A percentile compares a stretch with the other conserved stretches of the same genome.
These are phyloP conservation scores for Buceros bicornis DNA, from an alignment of 2,797 vertebrate species.

Conservation along the genomic window DNA sequence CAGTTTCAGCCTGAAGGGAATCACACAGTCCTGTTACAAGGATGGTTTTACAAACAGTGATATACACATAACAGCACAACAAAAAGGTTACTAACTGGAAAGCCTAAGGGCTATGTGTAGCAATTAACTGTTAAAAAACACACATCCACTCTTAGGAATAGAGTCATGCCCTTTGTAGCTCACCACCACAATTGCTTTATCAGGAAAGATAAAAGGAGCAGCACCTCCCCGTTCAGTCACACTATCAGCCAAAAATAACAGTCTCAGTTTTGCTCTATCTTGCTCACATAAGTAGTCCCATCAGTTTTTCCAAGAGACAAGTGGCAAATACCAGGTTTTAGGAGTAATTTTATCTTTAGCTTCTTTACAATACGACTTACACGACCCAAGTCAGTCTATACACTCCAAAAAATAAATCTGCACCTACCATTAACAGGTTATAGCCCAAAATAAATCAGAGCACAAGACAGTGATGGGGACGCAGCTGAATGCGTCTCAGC, in stretches of 20 bases:
- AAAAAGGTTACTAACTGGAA: not conserved
- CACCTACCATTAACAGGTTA: not conserved
- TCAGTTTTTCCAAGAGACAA: not conserved
- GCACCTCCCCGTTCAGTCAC: not conserved
- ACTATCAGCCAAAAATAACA: slow-evolving; percentile 30
- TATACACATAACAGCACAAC: not conserved
- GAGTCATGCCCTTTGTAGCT: not conserved
- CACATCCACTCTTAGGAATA: not conserved
- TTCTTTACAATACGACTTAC: not conserved
- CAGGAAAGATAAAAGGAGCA: not conserved
- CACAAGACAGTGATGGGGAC: not conserved
- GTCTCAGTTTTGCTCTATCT: not conserved
- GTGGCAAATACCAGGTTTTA: not conserved
- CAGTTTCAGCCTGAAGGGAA: not conserved
- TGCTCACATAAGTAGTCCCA: not conserved
- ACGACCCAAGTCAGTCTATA: not conserved
- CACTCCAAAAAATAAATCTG: not conserved
- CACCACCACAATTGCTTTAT: not conserved
- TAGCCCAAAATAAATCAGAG: not conserved
- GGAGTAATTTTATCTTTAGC: not conserved
- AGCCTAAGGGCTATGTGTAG: not conserved
- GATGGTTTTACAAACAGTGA: not conserved
- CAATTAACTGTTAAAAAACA: not conserved
- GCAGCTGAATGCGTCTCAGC: not conserved
- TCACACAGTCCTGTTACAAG: not conserved